These are phyloP conservation scores for Diorhabda carinulata DNA, from an alignment of 1,140 invertebrate genomes.

Conservation along the genomic window DNA sequence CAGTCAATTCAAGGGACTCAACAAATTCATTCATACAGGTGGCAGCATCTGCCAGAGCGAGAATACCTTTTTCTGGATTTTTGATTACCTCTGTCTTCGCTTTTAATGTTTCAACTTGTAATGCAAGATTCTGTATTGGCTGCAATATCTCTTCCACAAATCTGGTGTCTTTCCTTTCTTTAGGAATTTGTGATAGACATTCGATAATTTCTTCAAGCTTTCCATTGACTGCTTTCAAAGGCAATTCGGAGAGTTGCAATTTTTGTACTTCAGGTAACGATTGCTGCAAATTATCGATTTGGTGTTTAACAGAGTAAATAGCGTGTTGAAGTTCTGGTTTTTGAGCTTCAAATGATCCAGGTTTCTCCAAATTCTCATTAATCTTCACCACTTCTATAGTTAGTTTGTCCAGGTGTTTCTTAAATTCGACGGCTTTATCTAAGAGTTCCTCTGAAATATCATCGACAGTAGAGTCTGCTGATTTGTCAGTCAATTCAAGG, in stretches of 20 bases:
- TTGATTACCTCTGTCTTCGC: background rate
- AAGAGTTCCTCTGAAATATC: background rate
- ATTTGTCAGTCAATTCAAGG: background rate
- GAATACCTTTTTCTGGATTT: background rate
- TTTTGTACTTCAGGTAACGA: background rate
- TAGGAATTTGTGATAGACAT: background rate
- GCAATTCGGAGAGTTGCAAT: background rate
- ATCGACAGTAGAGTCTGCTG: background rate
- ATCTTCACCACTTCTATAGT: background rate
- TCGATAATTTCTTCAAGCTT: background rate
- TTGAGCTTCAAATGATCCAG: background rate
- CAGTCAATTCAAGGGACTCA: background rate
- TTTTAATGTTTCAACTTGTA: background rate
- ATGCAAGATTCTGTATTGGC: background rate
- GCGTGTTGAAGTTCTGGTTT: background rate
- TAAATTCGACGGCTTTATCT: background rate
- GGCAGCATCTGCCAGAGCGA: background rate
- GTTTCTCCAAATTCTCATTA: background rate
- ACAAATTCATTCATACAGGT: background rate
- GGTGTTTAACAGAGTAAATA: background rate
- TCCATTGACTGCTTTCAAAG: background rate
- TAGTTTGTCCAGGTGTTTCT: background rate
- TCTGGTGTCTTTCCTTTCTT: background rate
- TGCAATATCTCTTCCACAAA: background rate
- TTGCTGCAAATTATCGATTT: background rate